Evolutionary conservation across 2,888 invertebrate species (phyloP).

Genomic region (Copidosoma aretas): DNA sequence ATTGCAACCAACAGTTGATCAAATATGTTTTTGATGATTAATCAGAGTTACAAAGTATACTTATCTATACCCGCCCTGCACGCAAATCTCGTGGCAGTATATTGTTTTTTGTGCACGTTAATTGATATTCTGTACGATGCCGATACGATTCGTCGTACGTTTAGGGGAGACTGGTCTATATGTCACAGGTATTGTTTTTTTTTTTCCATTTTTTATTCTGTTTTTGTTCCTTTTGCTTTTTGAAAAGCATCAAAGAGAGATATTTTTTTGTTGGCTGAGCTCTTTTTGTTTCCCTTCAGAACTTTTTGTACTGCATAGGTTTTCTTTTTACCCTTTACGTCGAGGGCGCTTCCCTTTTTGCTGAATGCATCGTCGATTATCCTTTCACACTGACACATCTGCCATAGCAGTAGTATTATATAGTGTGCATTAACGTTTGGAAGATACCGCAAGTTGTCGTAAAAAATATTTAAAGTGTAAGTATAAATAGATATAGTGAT

Average conservation of each 20-base stretch:
- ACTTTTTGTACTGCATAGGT: conserved; percentile 3
- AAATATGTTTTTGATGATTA: conserved; percentile 2
- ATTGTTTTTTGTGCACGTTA: conserved; percentile 63
- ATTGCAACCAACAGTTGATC: not conserved
- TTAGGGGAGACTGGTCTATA: conserved; percentile 37
- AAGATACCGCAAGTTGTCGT: not conserved
- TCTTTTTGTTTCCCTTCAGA: conserved; percentile 5
- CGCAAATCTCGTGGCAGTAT: conserved; percentile 62
- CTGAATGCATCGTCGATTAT: not conserved
- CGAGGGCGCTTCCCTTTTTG: conserved; percentile 13
- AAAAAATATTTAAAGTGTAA: too few species aligned
- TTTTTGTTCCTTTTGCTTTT: conserved; percentile 27
- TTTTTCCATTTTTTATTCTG: not conserved
- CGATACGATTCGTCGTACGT: conserved; percentile 37
- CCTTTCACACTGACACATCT: not conserved
- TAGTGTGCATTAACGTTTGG: conserved; percentile 22
- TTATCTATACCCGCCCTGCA: conserved; percentile 59
- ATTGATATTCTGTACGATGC: conserved; percentile 63
- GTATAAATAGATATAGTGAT: too few species aligned
- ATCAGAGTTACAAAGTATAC: conserved; percentile 17
- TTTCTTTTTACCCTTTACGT: not conserved
- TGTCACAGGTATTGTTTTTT: conserved; percentile 22
- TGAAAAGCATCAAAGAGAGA: conserved; percentile 8
- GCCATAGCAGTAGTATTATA: conserved; percentile 31
- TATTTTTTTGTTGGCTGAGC: conserved; percentile 6